phyloP scores from a whole-genome alignment of 2,113 vertebrate genomes.

The Rallus limicola region DNA sequence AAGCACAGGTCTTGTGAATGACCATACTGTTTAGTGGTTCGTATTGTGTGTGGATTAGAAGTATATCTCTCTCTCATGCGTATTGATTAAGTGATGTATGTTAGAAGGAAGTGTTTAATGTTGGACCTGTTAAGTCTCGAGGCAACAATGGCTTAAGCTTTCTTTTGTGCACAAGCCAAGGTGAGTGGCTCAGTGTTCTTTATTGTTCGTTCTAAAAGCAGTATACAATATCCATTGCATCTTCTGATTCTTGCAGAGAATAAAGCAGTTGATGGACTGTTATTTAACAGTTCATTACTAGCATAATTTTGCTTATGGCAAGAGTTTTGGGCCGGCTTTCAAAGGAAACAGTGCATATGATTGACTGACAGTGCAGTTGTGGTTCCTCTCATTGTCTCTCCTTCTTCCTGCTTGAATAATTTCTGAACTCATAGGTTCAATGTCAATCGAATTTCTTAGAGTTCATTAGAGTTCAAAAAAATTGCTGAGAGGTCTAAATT shows the following conservation, averaged over 20 bases:
- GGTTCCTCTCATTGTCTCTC: background rate
- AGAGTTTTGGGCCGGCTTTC: background rate
- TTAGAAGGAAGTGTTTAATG: background rate
- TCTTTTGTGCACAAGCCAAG: background rate
- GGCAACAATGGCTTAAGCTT: background rate
- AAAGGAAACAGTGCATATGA: accelerated
- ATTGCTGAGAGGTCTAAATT: background rate
- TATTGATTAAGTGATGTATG: background rate
- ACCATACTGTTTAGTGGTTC: background rate
- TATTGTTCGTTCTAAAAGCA: background rate
- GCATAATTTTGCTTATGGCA: background rate
- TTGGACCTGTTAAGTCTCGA: background rate
- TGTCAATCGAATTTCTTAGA: background rate
- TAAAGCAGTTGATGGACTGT: no score
- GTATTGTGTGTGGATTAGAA: background rate
- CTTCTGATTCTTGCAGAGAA: background rate
- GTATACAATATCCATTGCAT: background rate
- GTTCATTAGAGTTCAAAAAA: background rate
- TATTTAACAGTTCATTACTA: background rate
- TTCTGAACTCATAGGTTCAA: background rate
- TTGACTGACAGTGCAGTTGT: background rate
- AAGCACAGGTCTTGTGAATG: background rate
- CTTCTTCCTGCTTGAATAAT: background rate
- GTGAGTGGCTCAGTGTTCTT: background rate
- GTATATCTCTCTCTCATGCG: background rate